Evolutionary conservation across 37 sponge, comb jelly and placozoan genomes (phyloP).

Genomic region (Geodia barretti): DNA sequence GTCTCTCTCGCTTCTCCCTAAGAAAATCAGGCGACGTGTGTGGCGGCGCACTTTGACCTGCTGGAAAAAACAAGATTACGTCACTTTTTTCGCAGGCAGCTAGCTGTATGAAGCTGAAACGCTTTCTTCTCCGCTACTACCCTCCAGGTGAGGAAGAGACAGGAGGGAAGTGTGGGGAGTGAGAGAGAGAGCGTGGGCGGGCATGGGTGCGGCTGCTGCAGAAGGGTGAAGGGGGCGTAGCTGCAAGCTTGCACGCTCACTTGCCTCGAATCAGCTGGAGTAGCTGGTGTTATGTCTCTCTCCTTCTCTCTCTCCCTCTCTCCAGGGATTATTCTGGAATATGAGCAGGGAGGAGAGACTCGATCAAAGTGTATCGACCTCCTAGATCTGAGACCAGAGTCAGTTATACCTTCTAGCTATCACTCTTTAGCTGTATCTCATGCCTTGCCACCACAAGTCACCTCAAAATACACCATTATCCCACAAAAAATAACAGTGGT

Average conservation of each 20-base stretch:
- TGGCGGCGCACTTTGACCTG: background rate
- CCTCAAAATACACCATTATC: too few relatives aligned
- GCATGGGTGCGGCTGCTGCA: too few relatives aligned
- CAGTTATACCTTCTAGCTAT: background rate
- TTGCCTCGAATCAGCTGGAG: too few relatives aligned
- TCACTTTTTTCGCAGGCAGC: background rate
- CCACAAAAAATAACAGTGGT: too few relatives aligned
- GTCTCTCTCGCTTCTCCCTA: too few relatives aligned
- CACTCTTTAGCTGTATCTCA: background rate
- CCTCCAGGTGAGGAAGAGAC: slow-evolving; percentile 84
- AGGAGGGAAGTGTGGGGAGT: too few relatives aligned
- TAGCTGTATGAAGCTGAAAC: slow-evolving; percentile 79
- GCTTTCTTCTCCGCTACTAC: slow-evolving; percentile 93
- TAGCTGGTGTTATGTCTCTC: background rate
- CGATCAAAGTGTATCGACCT: slow-evolving; percentile 86
- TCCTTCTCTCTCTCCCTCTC: background rate
- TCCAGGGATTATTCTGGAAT: slow-evolving; percentile 92
- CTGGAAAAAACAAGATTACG: background rate
- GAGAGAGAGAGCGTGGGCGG: too few relatives aligned
- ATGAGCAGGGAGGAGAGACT: slow-evolving; percentile 78
- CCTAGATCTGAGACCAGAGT: slow-evolving; percentile 82
- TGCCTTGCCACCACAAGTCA: background rate
- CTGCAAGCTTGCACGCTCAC: too few relatives aligned
- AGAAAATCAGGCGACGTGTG: background rate
- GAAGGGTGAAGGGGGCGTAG: too few relatives aligned